Base-by-base conservation (phyloP, 2,888 invertebrate genomes). In the Blera fallax region DNA sequence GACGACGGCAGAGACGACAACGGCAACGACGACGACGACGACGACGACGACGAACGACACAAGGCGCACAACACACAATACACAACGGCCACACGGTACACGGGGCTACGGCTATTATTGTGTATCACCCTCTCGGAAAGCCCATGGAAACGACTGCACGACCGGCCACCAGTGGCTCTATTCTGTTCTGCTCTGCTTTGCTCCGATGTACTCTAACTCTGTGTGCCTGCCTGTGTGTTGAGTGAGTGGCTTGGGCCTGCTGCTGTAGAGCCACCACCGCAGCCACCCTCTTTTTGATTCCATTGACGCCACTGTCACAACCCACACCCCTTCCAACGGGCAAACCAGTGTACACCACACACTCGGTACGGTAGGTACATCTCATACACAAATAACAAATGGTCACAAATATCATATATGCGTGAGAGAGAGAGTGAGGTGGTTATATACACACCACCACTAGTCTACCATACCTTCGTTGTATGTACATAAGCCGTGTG, bases 71-170 rank as follows among this genome's bases (percentile, higher is more conserved):
- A n/a, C n/a, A n/a, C n/a, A n/a, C n/a, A n/a, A n/a, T n/a, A n/a
- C 60, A 72, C 69, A 77, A 74, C 74, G 76, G 58, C 62, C 64
- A 74, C 74, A 4, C 60, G 60, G 69, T 60, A 69, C 77, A 69
- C 43, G 56, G 48, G 65, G 60, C 73, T 72, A 83, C 74, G 81
- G 81, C 81, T 76, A 82, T 77, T 82, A 70, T 77, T 64, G 48
- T 76, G 52, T 82, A 74, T 82, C 76, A 82, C 84, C 84, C 80
- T 85, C 81, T 81, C 80, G 70, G 70, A 85, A 84, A 74, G 73
- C 74, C 79, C 80, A 70, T 70, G 52, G 69, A 74, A 74, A 84
- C 45, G 58, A 81, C 70, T 80, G 84, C 76, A 81, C 76, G 84
- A 85, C 84, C 76, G 84, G 76, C 84, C 81, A 85, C 84, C 79